Conservation (phyloP, 2,113 vertebrate species). For the Taxidea taxus region DNA sequence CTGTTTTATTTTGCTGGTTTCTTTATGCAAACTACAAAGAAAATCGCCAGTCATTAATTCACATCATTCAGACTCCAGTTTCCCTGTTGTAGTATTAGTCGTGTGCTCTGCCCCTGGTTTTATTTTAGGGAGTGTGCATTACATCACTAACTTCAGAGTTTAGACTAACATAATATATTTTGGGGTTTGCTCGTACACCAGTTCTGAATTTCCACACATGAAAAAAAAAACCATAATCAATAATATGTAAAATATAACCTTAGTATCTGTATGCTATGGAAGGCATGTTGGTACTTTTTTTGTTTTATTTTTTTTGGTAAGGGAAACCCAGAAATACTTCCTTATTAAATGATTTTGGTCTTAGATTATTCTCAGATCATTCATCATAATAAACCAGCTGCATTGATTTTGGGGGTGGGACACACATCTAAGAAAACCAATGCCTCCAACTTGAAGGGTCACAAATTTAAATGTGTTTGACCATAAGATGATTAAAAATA, state of each 20-base stretch:
- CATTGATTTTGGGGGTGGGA: neutral
- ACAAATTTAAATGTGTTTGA: neutral
- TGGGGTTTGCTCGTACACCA: neutral
- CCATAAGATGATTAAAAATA: neutral
- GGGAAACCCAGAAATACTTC: neutral
- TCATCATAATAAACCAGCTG: neutral
- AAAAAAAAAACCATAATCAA: neutral
- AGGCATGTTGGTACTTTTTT: neutral
- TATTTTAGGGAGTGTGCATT: neutral
- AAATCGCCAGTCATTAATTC: conserved; percentile 60
- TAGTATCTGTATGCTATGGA: neutral
- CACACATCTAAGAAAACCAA: neutral
- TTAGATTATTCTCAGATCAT: neutral
- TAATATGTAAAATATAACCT: neutral
- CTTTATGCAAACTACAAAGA: conserved; percentile 44
- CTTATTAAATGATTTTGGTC: neutral
- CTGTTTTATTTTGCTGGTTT: neutral
- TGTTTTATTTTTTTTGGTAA: neutral
- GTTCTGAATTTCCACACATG: neutral
- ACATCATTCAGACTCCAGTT: conserved; percentile 45
- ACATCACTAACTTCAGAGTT: neutral
- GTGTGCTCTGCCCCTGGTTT: neutral
- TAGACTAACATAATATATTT: neutral
- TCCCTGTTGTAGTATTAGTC: neutral
- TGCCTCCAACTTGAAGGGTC: neutral